These are phyloP conservation scores for Phalacrocorax aristotelis DNA, from an alignment of 2,113 vertebrate genomes.

Conservation along the genomic window DNA sequence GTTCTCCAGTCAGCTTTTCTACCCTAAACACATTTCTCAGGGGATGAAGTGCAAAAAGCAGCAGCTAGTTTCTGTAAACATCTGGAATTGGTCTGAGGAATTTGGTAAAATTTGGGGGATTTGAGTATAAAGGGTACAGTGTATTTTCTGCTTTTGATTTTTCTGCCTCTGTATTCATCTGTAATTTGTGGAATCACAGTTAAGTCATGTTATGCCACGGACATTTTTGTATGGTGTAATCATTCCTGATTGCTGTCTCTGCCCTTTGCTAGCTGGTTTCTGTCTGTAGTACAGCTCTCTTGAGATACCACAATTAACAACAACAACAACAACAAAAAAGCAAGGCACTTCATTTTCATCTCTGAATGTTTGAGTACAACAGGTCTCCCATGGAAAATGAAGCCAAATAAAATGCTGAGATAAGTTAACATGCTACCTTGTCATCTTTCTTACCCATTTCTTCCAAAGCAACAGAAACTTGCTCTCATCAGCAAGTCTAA, in stretches of 20 bases:
- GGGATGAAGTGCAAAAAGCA: slow-evolving; percentile 49
- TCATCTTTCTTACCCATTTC: neutral
- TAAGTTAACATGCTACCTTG: neutral
- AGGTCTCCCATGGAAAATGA: neutral
- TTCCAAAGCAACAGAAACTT: neutral
- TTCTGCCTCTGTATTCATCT: slow-evolving; percentile 55
- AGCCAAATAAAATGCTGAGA: neutral
- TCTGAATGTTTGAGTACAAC: neutral
- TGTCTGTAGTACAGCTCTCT: neutral
- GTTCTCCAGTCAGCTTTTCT: neutral
- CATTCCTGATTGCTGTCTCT: slow-evolving; percentile 36
- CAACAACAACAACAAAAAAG: neutral
- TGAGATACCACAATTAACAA: neutral
- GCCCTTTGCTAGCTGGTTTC: slow-evolving; percentile 21
- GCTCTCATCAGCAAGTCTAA: neutral
- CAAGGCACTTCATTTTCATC: neutral
- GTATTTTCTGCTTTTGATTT: slow-evolving; percentile 53
- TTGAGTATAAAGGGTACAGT: slow-evolving; percentile 33
- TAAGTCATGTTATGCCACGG: slow-evolving; percentile 63
- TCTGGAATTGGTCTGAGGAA: slow-evolving; percentile 51
- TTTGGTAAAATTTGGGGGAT: slow-evolving; percentile 12
- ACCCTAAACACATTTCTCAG: slow-evolving; percentile 8
- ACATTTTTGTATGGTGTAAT: slow-evolving; percentile 49
- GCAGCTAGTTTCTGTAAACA: slow-evolving; percentile 55
- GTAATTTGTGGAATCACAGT: slow-evolving; percentile 74